These are phyloP conservation scores for Drosophila bifasciata DNA, from an alignment of 1,140 invertebrate species.

Conservation along the genomic window DNA sequence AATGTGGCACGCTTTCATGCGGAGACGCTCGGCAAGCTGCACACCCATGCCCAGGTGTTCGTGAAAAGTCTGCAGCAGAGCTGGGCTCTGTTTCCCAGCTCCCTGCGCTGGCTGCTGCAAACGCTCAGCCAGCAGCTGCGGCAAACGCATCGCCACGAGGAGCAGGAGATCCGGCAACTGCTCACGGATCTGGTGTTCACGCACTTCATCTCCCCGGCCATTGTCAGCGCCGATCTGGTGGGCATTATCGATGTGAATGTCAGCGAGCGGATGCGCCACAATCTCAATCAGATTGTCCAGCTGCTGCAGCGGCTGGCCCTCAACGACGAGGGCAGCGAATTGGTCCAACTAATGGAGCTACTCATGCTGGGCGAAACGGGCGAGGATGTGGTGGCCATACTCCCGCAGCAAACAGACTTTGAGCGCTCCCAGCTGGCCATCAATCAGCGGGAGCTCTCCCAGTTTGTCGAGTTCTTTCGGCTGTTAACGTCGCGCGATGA, in stretches of 20 bases:
- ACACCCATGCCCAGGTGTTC: constrained; percentile 92
- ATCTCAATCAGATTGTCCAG: constrained; percentile 95
- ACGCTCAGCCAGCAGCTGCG: constrained; percentile 90
- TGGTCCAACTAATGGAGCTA: constrained; percentile 90
- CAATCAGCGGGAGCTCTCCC: constrained; percentile 88
- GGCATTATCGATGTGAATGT: constrained; percentile 98
- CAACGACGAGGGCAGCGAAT: constrained; percentile 91
- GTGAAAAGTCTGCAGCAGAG: constrained; percentile 93
- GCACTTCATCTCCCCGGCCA: constrained; percentile 97
- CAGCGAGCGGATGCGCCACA: constrained; percentile 94
- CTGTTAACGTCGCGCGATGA: constrained; percentile 60
- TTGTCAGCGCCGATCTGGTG: constrained; percentile 97
- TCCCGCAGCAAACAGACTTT: constrained; percentile 86
- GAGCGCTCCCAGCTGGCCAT: constrained; percentile 88
- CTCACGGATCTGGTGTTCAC: constrained; percentile 97
- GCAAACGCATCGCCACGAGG: constrained; percentile 86
- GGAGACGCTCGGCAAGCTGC: constrained; percentile 91
- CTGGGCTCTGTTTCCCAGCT: constrained; percentile 95
- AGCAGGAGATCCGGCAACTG: constrained; percentile 90
- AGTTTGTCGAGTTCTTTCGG: constrained; percentile 86
- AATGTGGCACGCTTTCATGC: constrained; percentile 91
- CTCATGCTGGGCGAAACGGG: constrained; percentile 87
- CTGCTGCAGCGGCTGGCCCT: constrained; percentile 96
- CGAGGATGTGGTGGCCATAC: constrained; percentile 85
- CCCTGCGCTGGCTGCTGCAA: constrained; percentile 91